Evolutionary conservation across 2,113 vertebrate species (phyloP).

Genomic region (Aix galericulata): DNA sequence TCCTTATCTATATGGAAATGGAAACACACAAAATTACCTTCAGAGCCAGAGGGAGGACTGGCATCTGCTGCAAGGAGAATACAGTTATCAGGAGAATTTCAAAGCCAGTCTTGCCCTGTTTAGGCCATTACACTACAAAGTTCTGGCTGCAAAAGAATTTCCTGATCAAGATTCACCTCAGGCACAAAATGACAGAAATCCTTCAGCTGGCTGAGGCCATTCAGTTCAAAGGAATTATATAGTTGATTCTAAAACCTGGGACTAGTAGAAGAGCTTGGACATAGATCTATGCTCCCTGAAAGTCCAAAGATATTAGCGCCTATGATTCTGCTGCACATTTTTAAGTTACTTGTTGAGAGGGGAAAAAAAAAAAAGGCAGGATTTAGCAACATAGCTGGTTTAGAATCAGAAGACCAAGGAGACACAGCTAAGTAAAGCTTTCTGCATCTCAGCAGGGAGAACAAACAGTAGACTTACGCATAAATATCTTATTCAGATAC

Average conservation of each 20-base stretch:
- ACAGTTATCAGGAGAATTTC: neutral
- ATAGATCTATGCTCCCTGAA: neutral
- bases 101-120: neutral
- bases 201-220: neutral
- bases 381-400: neutral
- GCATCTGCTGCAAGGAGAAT: neutral
- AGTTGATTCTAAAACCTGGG: neutral
- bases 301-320: neutral
- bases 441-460: neutral
- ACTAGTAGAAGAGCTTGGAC: neutral
- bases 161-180: neutral
- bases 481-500: neutral
- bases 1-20: constrained; percentile 35
- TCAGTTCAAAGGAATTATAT: neutral
- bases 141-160: neutral
- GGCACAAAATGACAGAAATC: neutral
- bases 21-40: neutral
- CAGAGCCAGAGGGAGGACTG: constrained; percentile 16
- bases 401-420: neutral
- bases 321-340: neutral
- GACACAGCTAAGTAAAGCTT: neutral
- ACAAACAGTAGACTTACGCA: neutral
- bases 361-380: neutral
- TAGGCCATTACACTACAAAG: neutral
- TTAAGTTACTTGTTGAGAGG: neutral